Evolutionary conservation across 92 coral and sea anemone genomes (phyloP), one percentile per base, ranked within the genome.

Genomic region (Palythoa grandiflora): DNA sequence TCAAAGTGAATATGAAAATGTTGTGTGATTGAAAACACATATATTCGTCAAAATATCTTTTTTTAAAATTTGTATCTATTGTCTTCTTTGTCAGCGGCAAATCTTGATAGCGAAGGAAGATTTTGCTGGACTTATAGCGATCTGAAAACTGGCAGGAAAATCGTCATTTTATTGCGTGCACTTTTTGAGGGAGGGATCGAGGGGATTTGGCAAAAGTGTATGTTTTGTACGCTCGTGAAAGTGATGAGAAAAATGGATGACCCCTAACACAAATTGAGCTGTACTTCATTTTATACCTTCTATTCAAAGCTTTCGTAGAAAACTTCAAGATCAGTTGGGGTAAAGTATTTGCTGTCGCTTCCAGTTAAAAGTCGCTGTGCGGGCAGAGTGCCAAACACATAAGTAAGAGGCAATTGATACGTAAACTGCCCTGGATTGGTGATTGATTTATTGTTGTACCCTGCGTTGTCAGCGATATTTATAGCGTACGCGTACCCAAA

Each of bases 401-500:
- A 79, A 3, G 48, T 38, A 16, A 15, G 1, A 14, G 84, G 84
- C 14, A 79, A 36, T 16, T 37, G 35, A 39, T 79, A 79, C 35
- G 84, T 79, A 47, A 79, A 60, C 72, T 0, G 10, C 17, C 84
- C 84, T 17, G 84, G 84, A 73, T 79, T 79, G 36, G 55, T 38
- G 8, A 79, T 79, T 14, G 84, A 79, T 0, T 79, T 1, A 1
- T 17, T 61, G n/a, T 79, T 79, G 2, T 79, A 61, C n/a, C 84
- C 84, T 1, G 84, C 84, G 54, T 79, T 79, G 73, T 79, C 72
- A 13, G 84, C 84, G 15, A 79, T 79, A 38, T 79, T 79, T 50
- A 79, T 79, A 1, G 84, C 84, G 15, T 79, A 79, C n/a, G 19
- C 84, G 16, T 79, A 79, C n/a, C 84, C 84, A 79, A 79, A 79